Evolutionary conservation across 2,113 vertebrate species (phyloP).

Genomic region (Entomyzon cyanotis): DNA sequence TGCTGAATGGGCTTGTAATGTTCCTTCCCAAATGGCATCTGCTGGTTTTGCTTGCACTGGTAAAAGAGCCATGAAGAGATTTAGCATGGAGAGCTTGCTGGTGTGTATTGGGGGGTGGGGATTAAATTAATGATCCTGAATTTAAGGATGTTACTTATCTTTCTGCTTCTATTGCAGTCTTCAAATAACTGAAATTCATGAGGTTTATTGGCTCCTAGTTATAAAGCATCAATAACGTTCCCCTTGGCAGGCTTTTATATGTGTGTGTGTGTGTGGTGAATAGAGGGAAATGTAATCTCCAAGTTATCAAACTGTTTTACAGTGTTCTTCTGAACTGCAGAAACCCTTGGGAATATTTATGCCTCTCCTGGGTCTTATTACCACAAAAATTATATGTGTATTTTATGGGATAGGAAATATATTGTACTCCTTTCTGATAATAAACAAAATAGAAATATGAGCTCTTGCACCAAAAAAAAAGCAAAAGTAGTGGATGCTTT

Average conservation of each 20-base stretch:
- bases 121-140: conserved; percentile 39
- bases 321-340: conserved; percentile 46
- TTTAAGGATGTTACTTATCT: conserved; percentile 55
- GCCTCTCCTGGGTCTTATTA: conserved; percentile 35
- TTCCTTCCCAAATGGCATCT: neutral
- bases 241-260: conserved; percentile 34
- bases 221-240: conserved; percentile 58
- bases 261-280: neutral
- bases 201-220: conserved; percentile 55
- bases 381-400: conserved; percentile 48
- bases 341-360: conserved; percentile 61
- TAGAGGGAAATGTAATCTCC: conserved; percentile 29
- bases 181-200: conserved; percentile 54
- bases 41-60: neutral
- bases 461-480: neutral
- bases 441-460: conserved; percentile 55
- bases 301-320: conserved; percentile 62
- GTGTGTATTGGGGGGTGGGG: neutral
- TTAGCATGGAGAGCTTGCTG: neutral
- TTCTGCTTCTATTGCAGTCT: conserved; percentile 24
- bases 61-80: neutral
- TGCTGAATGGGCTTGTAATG: neutral
- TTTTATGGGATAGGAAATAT: conserved; percentile 52
- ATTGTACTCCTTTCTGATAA: conserved; percentile 6
- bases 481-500: neutral